These are phyloP conservation scores for Platalea minor DNA, from an alignment of 2,797 vertebrate species.

Conservation along the genomic window DNA sequence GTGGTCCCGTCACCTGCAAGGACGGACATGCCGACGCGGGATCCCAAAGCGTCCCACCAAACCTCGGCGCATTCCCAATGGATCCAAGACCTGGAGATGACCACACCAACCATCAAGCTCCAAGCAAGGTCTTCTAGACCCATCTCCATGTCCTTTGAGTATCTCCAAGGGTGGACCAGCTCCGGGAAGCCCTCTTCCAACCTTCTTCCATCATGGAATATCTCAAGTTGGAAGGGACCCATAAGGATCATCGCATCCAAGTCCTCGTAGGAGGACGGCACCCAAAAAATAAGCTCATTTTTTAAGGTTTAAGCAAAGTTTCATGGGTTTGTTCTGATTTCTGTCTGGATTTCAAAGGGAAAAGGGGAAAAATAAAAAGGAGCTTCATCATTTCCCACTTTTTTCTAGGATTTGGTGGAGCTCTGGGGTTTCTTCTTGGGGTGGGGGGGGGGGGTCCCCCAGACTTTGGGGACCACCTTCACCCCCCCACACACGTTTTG, in stretches of 20 bases:
- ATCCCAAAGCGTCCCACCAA: neutral
- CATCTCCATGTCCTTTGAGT: neutral
- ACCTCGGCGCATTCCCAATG: fast-evolving
- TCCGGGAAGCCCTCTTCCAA: neutral
- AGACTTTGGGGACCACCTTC: neutral
- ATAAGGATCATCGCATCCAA: neutral
- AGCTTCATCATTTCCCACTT: neutral
- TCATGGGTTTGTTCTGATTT: neutral
- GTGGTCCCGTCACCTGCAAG: neutral
- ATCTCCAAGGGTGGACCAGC: neutral
- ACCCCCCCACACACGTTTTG: neutral
- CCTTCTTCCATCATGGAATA: neutral
- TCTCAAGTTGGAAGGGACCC: neutral
- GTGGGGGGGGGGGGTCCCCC: no score
- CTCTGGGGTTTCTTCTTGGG: neutral
- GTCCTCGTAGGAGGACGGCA: no score
- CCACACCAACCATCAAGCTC: neutral
- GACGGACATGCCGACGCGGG: neutral
- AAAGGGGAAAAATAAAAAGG: neutral
- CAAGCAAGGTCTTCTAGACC: neutral
- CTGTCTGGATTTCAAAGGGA: neutral
- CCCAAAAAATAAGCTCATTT: neutral
- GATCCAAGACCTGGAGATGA: neutral
- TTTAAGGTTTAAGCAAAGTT: neutral
- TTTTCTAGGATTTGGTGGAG: neutral